Evolutionary conservation across 1,140 invertebrate species (phyloP).

Genomic region (Thalassaphorura encarpata): DNA sequence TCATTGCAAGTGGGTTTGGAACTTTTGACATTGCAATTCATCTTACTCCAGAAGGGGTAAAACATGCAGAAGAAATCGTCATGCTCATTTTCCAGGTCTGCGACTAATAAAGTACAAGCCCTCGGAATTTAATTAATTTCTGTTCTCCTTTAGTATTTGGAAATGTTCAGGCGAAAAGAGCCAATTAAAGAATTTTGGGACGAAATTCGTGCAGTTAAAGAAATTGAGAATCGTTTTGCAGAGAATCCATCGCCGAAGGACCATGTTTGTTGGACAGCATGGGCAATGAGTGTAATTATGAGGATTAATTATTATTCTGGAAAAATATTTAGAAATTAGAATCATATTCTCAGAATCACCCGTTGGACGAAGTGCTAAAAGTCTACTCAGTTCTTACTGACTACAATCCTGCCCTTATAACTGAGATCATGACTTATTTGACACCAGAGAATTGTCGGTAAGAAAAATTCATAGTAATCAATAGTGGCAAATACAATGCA

Average conservation of each 20-base stretch:
- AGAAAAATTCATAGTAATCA: no score
- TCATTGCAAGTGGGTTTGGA: slow-evolving; percentile 69
- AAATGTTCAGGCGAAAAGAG: slow-evolving; percentile 62
- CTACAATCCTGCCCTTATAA: slow-evolving; percentile 76
- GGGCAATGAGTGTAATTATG: no score
- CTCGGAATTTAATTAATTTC: slow-evolving; percentile 7
- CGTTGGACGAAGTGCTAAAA: slow-evolving; percentile 71
- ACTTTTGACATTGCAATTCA: slow-evolving; percentile 84
- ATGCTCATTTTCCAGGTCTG: slow-evolving; percentile 64
- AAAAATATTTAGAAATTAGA: no score
- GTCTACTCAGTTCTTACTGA: slow-evolving; percentile 63
- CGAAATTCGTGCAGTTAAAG: slow-evolving; percentile 66
- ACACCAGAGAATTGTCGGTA: slow-evolving; percentile 66
- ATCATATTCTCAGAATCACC: slow-evolving; percentile 52
- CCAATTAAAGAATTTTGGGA: slow-evolving; percentile 81
- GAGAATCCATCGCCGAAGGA: slow-evolving; percentile 63
- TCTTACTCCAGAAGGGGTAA: slow-evolving; percentile 79
- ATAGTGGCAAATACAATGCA: neutral
- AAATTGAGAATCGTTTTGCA: slow-evolving; percentile 80
- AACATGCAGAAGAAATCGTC: slow-evolving; percentile 76
- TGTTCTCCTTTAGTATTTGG: slow-evolving; percentile 58
- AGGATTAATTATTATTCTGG: no score
- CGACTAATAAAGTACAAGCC: neutral
- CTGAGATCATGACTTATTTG: slow-evolving; percentile 57
- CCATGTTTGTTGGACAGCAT: no score